phyloP scores from a whole-genome alignment of 2,113 vertebrate genomes.

The Notiomystis cincta region DNA sequence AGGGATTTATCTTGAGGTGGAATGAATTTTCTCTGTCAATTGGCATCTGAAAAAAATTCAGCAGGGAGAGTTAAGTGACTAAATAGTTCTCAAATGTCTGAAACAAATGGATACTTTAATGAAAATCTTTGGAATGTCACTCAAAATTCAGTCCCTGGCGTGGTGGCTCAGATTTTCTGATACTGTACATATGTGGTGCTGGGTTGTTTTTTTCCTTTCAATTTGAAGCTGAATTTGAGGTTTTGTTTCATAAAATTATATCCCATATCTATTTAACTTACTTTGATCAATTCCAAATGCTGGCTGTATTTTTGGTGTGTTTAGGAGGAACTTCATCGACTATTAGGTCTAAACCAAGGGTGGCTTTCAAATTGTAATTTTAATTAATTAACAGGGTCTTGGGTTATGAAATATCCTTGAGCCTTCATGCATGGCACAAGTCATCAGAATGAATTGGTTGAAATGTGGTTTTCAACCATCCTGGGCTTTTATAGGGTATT shows the following conservation, averaged over 20 bases:
- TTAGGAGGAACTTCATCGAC: constrained; percentile 10
- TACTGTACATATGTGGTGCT: not conserved
- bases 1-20: constrained; percentile 49
- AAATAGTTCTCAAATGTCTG: constrained; percentile 63
- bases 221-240: not conserved
- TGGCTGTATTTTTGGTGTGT: not conserved
- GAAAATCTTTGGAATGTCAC: constrained; percentile 59
- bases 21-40: constrained; percentile 62
- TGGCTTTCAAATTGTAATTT: constrained; percentile 42
- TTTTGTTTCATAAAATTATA: not conserved
- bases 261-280: not conserved
- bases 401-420: constrained; percentile 50
- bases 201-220: not conserved
- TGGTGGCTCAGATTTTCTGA: constrained; percentile 37
- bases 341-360: not conserved
- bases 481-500: constrained; percentile 56
- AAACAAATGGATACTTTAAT: constrained; percentile 66
- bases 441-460: constrained; percentile 39
- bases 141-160: constrained; percentile 43
- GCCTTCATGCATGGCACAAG: constrained; percentile 50
- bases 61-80: constrained; percentile 41
- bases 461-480: constrained; percentile 56
- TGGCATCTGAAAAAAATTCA: constrained; percentile 56
- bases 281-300: constrained; percentile 6
- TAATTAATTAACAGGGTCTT: constrained; percentile 57